Percentiles rank a stretch among this genome's conserved stretches.
Conservation (phyloP, 2,113 vertebrate genomes). For the Malurus elegans region DNA sequence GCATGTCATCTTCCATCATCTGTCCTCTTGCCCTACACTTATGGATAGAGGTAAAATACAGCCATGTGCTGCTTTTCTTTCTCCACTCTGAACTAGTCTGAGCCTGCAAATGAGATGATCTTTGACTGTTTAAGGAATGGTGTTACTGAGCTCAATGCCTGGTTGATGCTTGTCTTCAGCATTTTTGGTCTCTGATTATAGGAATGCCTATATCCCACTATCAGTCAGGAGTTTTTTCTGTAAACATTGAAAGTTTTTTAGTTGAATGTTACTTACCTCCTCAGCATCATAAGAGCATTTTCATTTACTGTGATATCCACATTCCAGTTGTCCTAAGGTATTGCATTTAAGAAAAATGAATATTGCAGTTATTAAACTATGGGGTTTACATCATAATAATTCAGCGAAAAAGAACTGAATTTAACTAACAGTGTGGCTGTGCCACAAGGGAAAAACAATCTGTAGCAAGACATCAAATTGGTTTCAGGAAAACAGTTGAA, state of each 20-base stretch:
- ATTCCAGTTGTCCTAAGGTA: conserved; percentile 1
- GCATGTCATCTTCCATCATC: background rate
- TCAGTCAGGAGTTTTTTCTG: background rate
- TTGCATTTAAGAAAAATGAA: background rate
- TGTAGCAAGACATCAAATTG: conserved; percentile 61
- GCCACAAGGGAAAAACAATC: conserved; percentile 39
- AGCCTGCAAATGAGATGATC: background rate
- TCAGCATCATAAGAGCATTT: background rate
- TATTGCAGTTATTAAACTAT: background rate
- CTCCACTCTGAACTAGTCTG: background rate
- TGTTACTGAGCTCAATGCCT: background rate
- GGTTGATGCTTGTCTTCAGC: background rate
- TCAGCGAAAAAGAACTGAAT: background rate
- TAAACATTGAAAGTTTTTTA: background rate
- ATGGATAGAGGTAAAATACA: background rate
- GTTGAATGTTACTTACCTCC: background rate
- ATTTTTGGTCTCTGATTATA: background rate
- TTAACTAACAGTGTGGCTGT: background rate
- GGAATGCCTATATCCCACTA: background rate
- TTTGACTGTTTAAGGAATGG: background rate
- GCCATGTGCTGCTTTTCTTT: background rate
- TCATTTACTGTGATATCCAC: background rate
- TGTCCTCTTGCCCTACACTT: background rate
- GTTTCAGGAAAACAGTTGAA: conserved; percentile 62
- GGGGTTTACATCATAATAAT: background rate